These are phyloP conservation scores for Buteo buteo DNA, from an alignment of 2,113 vertebrate genomes.

Conservation along the genomic window DNA sequence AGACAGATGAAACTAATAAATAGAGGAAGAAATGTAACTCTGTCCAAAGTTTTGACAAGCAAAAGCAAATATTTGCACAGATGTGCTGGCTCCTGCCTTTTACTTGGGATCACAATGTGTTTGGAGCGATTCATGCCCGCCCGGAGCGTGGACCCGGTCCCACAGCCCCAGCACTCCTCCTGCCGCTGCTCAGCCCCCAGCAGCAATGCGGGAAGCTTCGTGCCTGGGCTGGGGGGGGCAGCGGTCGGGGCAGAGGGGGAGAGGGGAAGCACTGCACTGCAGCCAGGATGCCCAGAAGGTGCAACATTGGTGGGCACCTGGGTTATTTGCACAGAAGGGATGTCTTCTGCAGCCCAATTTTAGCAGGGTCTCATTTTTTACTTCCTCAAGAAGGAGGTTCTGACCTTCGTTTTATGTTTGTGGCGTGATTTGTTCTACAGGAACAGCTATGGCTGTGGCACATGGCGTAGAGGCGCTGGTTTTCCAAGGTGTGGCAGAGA, in stretches of 20 bases:
- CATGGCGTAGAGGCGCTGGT: rapidly evolving
- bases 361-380: not conserved
- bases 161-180: not conserved
- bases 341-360: not conserved
- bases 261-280: rapidly evolving
- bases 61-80: conserved; percentile 21
- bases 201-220: not conserved
- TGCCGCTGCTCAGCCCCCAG: not conserved
- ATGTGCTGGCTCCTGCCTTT: not conserved
- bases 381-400: not conserved
- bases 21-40: not conserved
- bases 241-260: not conserved
- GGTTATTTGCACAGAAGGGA: not conserved
- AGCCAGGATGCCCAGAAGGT: not conserved
- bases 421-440: rapidly evolving
- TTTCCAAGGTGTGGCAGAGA: not conserved
- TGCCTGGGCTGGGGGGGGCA: not conserved
- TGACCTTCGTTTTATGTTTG: not conserved
- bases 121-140: not conserved
- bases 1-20: conserved; percentile 11
- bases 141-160: rapidly evolving
- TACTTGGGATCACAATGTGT: not conserved
- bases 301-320: rapidly evolving
- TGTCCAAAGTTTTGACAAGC: not conserved
- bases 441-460: not conserved